Evolutionary conservation across 1,140 invertebrate species (phyloP).

Genomic region (Anastrepha obliqua): DNA sequence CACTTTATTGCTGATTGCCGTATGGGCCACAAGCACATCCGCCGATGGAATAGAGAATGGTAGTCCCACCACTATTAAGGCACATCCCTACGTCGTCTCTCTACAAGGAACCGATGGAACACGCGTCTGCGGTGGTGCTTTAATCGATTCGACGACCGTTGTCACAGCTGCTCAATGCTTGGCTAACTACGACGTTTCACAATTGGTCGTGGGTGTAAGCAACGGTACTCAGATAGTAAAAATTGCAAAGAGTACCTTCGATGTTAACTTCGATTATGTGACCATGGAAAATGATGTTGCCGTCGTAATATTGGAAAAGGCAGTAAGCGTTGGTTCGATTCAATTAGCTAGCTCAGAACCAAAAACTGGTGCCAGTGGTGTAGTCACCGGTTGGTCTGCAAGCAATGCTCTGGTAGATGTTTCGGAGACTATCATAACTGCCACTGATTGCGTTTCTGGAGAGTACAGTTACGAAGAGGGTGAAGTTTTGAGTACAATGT

Average conservation of each 20-base stretch:
- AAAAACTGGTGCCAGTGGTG: conserved; percentile 61
- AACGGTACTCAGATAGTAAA: conserved; percentile 59
- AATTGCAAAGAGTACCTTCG: conserved; percentile 62
- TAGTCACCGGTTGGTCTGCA: conserved; percentile 75
- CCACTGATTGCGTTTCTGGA: conserved; percentile 69
- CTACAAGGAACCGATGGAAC: conserved; percentile 54
- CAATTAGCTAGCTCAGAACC: conserved; percentile 64
- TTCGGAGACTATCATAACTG: conserved; percentile 67
- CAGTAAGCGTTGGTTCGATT: conserved; percentile 71
- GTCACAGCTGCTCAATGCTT: conserved; percentile 80
- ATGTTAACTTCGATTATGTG: conserved; percentile 64
- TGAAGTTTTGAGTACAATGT: conserved; percentile 74
- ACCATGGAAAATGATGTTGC: conserved; percentile 76
- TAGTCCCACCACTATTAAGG: conserved; percentile 59
- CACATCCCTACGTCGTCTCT: conserved; percentile 67
- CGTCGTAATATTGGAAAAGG: conserved; percentile 71
- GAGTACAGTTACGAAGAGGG: conserved; percentile 59
- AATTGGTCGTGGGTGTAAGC: conserved; percentile 62
- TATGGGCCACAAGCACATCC: background rate
- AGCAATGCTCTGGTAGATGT: conserved; percentile 61
- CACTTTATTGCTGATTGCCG: background rate
- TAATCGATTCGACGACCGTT: conserved; percentile 75
- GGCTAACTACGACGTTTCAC: conserved; percentile 64
- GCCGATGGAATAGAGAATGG: conserved; percentile 58
- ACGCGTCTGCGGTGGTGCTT: conserved; percentile 53